Percentiles rank a stretch among this genome's conserved stretches.
phyloP scores from a whole-genome alignment of 2,888 invertebrate genomes.

The Aleiodes testaceus region DNA sequence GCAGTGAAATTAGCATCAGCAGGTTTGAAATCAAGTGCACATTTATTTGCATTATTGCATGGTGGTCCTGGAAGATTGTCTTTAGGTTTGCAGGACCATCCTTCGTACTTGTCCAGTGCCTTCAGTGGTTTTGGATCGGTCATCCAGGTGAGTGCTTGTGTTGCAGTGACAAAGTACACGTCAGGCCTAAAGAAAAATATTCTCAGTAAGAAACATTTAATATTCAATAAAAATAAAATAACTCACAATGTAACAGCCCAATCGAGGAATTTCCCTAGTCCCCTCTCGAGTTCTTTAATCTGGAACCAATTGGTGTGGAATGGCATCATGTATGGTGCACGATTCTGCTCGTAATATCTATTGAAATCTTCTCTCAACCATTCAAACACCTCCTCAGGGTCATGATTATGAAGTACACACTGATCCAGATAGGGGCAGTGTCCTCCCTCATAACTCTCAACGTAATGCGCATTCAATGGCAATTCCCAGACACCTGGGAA shows the following conservation, averaged over 20 bases:
- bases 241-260: constrained; percentile 85
- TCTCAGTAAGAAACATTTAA: too few species aligned
- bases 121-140: constrained; percentile 86
- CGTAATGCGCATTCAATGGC: constrained; percentile 91
- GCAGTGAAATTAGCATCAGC: constrained; percentile 85
- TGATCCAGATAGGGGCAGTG: constrained; percentile 94
- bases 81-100: constrained; percentile 86
- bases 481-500: constrained; percentile 96
- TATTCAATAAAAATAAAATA: constrained; percentile 24
- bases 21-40: constrained; percentile 86
- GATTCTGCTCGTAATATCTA: constrained; percentile 88
- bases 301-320: constrained; percentile 98
- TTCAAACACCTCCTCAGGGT: constrained; percentile 84
- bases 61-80: constrained; percentile 82
- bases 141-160: constrained; percentile 93
- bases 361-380: constrained; percentile 94
- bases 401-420: constrained; percentile 92
- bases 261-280: constrained; percentile 88
- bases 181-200: constrained; percentile 79
- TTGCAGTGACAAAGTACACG: constrained; percentile 89
- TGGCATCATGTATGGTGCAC: constrained; percentile 95
- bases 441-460: constrained; percentile 91
- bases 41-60: constrained; percentile 88
- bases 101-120: constrained; percentile 81
- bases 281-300: constrained; percentile 86